phyloP scores from a whole-genome alignment of 92 coral and sea anemone genomes.

The Heteractis magnifica region DNA sequence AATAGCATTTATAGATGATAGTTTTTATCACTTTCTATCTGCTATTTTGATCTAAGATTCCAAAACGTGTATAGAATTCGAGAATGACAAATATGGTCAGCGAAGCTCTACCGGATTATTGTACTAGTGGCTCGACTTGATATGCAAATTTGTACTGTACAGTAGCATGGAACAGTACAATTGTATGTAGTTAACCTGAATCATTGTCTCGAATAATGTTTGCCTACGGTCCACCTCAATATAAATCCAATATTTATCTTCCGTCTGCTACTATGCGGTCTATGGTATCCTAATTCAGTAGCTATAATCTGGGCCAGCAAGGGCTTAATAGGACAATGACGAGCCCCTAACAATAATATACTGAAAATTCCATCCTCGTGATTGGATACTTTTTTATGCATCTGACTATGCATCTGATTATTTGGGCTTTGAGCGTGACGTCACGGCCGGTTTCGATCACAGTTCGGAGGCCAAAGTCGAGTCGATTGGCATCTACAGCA shows the following conservation, averaged over 20 bases:
- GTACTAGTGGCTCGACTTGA: neutral
- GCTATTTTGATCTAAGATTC: too few relatives aligned
- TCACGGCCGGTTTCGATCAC: conserved; percentile 35
- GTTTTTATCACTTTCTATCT: too few relatives aligned
- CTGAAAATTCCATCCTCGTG: neutral
- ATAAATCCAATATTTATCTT: neutral
- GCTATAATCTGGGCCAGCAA: neutral
- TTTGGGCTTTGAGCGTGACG: conserved; percentile 41
- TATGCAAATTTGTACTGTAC: neutral
- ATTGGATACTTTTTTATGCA: conserved; percentile 22
- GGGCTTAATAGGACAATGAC: neutral
- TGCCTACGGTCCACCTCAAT: neutral
- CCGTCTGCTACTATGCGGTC: neutral
- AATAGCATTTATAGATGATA: too few relatives aligned
- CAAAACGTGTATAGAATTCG: too few relatives aligned
- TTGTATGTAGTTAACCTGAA: too few relatives aligned
- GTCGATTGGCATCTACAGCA: conserved; percentile 5
- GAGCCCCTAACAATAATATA: neutral
- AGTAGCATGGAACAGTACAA: neutral
- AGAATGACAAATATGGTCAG: too few relatives aligned
- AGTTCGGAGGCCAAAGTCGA: conserved; percentile 9
- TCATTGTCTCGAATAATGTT: neutral
- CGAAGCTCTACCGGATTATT: too few relatives aligned
- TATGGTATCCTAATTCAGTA: neutral
- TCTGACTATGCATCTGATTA: neutral